Percentiles rank a stretch among this genome's conserved stretches.
Conservation (phyloP, 2,888 invertebrate genomes). For the Agrotis clavis region DNA sequence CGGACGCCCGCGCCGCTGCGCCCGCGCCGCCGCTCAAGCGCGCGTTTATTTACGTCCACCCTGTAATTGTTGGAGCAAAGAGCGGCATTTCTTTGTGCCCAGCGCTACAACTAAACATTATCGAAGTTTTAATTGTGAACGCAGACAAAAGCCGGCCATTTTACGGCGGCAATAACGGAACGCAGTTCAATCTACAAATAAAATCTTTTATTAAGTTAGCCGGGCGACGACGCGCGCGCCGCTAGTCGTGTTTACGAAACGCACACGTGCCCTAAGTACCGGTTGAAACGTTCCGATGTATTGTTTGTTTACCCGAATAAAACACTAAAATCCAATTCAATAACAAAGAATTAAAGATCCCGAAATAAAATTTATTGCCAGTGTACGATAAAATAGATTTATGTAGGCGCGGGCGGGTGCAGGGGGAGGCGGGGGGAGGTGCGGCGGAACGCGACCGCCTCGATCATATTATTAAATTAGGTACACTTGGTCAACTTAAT, state of each 20-base stretch:
- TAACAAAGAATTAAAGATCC: slow-evolving; percentile 92
- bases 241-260: slow-evolving; percentile 81
- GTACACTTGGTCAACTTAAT: slow-evolving; percentile 80
- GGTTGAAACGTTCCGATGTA: slow-evolving; percentile 86
- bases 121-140: slow-evolving; percentile 89
- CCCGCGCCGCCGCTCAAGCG: slow-evolving; percentile 57
- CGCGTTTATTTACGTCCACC: slow-evolving; percentile 85
- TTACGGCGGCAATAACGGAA: slow-evolving; percentile 81
- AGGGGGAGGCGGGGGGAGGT: slow-evolving; percentile 62
- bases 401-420: slow-evolving; percentile 82
- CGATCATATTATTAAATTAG: slow-evolving; percentile 84
- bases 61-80: slow-evolving; percentile 82
- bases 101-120: slow-evolving; percentile 85
- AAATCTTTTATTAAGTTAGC: slow-evolving; percentile 86
- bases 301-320: slow-evolving; percentile 91
- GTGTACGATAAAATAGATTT: slow-evolving; percentile 91
- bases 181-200: slow-evolving; percentile 85
- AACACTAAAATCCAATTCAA: slow-evolving; percentile 91
- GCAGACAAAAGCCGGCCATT: slow-evolving; percentile 85
- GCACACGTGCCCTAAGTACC: slow-evolving; percentile 89
- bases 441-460: slow-evolving; percentile 71
- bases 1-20: slow-evolving; percentile 68
- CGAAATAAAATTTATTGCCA: slow-evolving; percentile 91
- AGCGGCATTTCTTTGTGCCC: slow-evolving; percentile 88
- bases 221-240: slow-evolving; percentile 80